Conservation (phyloP, 92 coral and sea anemone species). For the Epizoanthus fatuus region DNA sequence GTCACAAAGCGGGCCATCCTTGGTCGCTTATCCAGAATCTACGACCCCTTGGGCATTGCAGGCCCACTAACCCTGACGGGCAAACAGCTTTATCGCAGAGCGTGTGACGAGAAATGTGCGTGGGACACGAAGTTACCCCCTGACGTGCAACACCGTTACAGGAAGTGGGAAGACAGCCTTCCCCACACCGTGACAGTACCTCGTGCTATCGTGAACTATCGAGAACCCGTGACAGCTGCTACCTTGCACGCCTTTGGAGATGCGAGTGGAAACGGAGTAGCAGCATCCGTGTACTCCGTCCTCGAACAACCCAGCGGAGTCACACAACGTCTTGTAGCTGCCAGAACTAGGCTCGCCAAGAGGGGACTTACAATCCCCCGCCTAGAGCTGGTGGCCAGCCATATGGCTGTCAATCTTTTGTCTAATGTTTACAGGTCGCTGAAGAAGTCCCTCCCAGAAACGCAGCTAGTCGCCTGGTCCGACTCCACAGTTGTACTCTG, state of each 20-base stretch:
- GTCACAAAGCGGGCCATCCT: slow-evolving; percentile 60
- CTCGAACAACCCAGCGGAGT: slow-evolving; percentile 45
- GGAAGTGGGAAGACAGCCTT: slow-evolving; percentile 54
- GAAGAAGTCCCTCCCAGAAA: background rate
- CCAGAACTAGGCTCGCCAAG: slow-evolving; percentile 25
- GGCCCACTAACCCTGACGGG: slow-evolving; percentile 59
- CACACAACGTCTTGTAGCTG: slow-evolving; percentile 55
- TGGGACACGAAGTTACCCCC: slow-evolving; percentile 61
- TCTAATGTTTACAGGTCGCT: slow-evolving; percentile 17
- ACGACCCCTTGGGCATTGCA: slow-evolving; percentile 64
- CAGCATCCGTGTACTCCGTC: slow-evolving; percentile 68
- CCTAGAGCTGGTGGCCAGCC: slow-evolving; percentile 39
- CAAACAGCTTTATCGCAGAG: slow-evolving; percentile 57
- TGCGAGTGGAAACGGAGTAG: slow-evolving; percentile 69
- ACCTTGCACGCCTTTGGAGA: slow-evolving; percentile 70
- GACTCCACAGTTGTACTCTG: slow-evolving; percentile 29
- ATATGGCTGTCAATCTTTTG: slow-evolving; percentile 40
- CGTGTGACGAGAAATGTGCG: slow-evolving; percentile 54
- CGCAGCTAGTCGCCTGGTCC: slow-evolving; percentile 13
- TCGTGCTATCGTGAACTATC: slow-evolving; percentile 25
- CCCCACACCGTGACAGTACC: slow-evolving; percentile 31
- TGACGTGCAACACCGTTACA: slow-evolving; percentile 45
- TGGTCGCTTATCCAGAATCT: slow-evolving; percentile 50
- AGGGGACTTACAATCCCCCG: slow-evolving; percentile 41
- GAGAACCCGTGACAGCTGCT: slow-evolving; percentile 39